These are phyloP conservation scores for Phocoena phocoena DNA, from an alignment of 2,113 vertebrate species.

Conservation along the genomic window DNA sequence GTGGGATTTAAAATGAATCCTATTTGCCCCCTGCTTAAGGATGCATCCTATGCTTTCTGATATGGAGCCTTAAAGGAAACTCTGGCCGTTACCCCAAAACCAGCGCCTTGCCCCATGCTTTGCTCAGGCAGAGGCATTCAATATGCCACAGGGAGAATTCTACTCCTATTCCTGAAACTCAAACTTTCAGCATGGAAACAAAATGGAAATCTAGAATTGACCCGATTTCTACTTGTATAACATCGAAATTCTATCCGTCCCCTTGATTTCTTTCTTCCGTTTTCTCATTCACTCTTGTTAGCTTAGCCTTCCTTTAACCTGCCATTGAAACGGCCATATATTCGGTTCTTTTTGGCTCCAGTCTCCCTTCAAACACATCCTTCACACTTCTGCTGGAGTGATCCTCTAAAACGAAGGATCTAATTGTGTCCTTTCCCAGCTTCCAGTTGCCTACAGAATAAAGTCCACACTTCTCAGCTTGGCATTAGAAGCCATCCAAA, in stretches of 20 bases:
- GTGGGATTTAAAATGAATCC: not conserved
- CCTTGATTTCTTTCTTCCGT: not conserved
- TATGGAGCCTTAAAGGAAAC: not conserved
- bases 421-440: not conserved
- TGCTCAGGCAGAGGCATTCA: not conserved
- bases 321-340: not conserved
- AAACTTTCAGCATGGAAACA: not conserved
- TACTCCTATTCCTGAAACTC: not conserved
- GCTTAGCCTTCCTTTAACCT: not conserved
- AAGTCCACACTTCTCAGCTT: constrained; percentile 18
- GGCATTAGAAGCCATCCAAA: not conserved
- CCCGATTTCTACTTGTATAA: constrained; percentile 1
- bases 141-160: not conserved
- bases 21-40: not conserved
- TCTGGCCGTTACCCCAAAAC: not conserved
- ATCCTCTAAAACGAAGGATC: not conserved
- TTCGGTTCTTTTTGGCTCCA: not conserved
- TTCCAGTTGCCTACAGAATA: not conserved
- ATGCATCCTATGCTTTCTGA: not conserved
- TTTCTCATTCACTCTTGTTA: not conserved
- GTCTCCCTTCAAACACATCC: not conserved
- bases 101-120: not conserved
- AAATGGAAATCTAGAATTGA: not conserved
- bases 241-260: not conserved
- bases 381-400: not conserved